phyloP scores from a whole-genome alignment of 2,797 vertebrate species.

The Megaceryle alcyon region DNA sequence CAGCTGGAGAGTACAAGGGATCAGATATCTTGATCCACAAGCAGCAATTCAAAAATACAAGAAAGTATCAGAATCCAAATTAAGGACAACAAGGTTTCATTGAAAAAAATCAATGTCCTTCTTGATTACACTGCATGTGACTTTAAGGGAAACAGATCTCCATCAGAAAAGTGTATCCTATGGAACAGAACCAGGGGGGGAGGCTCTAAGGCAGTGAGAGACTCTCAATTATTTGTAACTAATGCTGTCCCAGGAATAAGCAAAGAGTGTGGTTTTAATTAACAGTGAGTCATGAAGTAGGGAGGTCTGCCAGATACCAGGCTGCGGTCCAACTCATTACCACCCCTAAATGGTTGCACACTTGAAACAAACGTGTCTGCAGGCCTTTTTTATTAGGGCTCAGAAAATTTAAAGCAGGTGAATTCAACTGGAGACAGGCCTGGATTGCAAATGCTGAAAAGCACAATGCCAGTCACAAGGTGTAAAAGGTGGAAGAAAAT shows the following conservation, averaged over 20 bases:
- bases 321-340: slow-evolving; percentile 78
- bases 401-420: slow-evolving; percentile 70
- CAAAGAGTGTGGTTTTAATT: slow-evolving; percentile 83
- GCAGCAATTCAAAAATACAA: background rate
- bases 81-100: background rate
- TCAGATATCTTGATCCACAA: background rate
- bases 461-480: slow-evolving; percentile 51
- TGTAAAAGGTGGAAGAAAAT: slow-evolving; percentile 63
- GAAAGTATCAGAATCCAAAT: slow-evolving; percentile 17
- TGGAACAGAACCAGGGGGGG: background rate
- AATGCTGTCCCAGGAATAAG: slow-evolving; percentile 56
- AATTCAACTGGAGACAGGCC: slow-evolving; percentile 60
- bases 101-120: slow-evolving; percentile 38
- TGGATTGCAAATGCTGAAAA: background rate
- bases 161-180: slow-evolving; percentile 22
- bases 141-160: slow-evolving; percentile 32
- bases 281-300: slow-evolving; percentile 75
- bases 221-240: slow-evolving; percentile 62
- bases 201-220: slow-evolving; percentile 14
- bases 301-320: slow-evolving; percentile 72
- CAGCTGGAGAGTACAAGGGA: background rate
- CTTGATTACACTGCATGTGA: background rate
- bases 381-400: slow-evolving; percentile 65
- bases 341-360: slow-evolving; percentile 69
- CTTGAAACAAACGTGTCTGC: slow-evolving; percentile 72